Evolutionary conservation across 2,888 invertebrate genomes (phyloP).

Genomic region (Steinernema hermaphroditum): DNA sequence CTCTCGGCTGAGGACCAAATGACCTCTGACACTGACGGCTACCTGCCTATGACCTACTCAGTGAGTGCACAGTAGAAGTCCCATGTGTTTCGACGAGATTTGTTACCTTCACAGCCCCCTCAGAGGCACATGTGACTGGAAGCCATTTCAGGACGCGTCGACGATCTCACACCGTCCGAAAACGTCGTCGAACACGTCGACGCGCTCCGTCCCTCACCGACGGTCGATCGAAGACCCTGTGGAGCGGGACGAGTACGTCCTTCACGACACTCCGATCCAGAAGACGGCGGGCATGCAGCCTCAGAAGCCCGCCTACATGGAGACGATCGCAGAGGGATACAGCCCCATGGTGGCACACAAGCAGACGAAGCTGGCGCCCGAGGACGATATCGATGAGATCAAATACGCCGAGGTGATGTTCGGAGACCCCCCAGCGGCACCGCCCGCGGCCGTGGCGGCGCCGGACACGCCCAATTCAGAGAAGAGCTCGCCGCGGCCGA

Average conservation of each 20-base stretch:
- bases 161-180: constrained; percentile 22
- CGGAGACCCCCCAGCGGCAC: background rate
- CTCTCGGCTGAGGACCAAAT: constrained; percentile 1
- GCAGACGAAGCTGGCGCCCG: background rate
- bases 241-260: constrained; percentile 24
- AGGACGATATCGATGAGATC: background rate
- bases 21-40: constrained; percentile 24
- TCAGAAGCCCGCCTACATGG: constrained; percentile 12
- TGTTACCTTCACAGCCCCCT: no score
- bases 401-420: constrained; percentile 7
- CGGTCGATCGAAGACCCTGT: background rate
- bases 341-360: constrained; percentile 4
- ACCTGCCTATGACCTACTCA: constrained; percentile 24
- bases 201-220: background rate
- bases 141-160: constrained; percentile 7
- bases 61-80: no score
- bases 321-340: constrained; percentile 9
- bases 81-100: no score
- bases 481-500: background rate
- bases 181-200: background rate
- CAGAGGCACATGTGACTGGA: background rate
- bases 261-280: constrained; percentile 6
- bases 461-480: constrained; percentile 19
- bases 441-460: background rate
- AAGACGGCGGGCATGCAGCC: background rate